phyloP scores from a whole-genome alignment of 2,888 invertebrate species.

The Cacoxenus indagator region DNA sequence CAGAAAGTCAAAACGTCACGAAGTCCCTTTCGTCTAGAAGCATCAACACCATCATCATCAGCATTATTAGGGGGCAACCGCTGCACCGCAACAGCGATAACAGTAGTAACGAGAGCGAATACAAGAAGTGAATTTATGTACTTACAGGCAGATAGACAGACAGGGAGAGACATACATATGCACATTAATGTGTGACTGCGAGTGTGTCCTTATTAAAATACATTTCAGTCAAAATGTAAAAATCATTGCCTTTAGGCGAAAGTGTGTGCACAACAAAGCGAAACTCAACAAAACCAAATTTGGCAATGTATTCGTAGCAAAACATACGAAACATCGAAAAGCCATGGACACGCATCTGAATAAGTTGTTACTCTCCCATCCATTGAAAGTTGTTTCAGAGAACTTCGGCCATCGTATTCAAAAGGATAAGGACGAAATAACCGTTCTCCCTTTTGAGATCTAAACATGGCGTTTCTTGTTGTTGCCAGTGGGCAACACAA shows the following conservation, averaged over 20 bases:
- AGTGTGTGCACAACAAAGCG: slow-evolving; percentile 12
- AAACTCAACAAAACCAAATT: slow-evolving; percentile 10
- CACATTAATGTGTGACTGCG: background rate
- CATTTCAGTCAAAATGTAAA: slow-evolving; percentile 18
- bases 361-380: no score
- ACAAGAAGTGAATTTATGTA: background rate
- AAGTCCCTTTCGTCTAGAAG: slow-evolving; percentile 51
- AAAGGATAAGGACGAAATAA: background rate
- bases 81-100: slow-evolving; percentile 1
- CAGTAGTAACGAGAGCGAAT: background rate
- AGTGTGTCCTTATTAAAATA: background rate
- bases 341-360: background rate
- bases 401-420: background rate
- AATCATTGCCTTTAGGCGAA: slow-evolving; percentile 18
- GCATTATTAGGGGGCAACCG: slow-evolving; percentile 4
- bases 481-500: background rate
- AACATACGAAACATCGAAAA: background rate
- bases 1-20: slow-evolving; percentile 69
- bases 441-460: background rate
- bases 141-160: no score
- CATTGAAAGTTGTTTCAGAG: no score
- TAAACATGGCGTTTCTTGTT: slow-evolving; percentile 2
- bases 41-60: slow-evolving; percentile 45
- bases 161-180: no score
- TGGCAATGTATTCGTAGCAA: background rate